Evolutionary conservation across 2,888 invertebrate genomes (phyloP).

Genomic region (Folsomia candida): DNA sequence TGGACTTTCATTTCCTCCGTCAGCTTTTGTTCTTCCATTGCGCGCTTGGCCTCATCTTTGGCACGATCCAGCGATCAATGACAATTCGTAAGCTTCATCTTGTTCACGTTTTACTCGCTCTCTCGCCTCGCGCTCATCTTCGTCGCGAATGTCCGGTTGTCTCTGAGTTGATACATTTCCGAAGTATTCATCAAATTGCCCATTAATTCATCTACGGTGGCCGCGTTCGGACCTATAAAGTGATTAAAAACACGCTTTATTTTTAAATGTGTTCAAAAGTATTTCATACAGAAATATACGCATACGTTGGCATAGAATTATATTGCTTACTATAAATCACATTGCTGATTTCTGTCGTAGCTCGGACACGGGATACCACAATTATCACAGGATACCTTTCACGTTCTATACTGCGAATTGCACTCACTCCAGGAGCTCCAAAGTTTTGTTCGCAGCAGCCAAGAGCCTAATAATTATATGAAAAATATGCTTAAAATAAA

Average conservation of each 20-base stretch:
- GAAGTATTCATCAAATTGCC: slow-evolving; percentile 82
- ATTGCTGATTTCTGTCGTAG: slow-evolving; percentile 84
- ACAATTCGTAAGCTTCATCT: slow-evolving; percentile 87
- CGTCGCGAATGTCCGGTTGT: slow-evolving; percentile 73
- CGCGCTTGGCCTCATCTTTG: slow-evolving; percentile 79
- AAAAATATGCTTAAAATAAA: slow-evolving; percentile 22
- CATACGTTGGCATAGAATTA: slow-evolving; percentile 73
- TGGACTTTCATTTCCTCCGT: slow-evolving; percentile 56
- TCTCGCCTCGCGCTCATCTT: slow-evolving; percentile 82
- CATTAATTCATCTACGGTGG: slow-evolving; percentile 83
- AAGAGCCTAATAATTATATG: slow-evolving; percentile 62
- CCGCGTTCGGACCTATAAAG: slow-evolving; percentile 63
- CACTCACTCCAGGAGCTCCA: slow-evolving; percentile 78
- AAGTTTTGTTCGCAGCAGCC: slow-evolving; percentile 72
- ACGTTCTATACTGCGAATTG: slow-evolving; percentile 78
- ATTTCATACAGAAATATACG: too few species aligned
- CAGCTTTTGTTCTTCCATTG: slow-evolving; percentile 66
- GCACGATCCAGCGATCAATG: slow-evolving; percentile 82
- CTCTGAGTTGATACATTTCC: slow-evolving; percentile 78
- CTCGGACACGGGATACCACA: slow-evolving; percentile 81
- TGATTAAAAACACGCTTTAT: background rate
- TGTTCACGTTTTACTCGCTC: slow-evolving; percentile 89
- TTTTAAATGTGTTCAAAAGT: background rate
- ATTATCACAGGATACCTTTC: slow-evolving; percentile 85
- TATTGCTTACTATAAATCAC: slow-evolving; percentile 79